A percentile compares a stretch with the other conserved stretches of the same genome.
phyloP scores from a whole-genome alignment of 2,113 vertebrate species.

The Chionis minor region DNA sequence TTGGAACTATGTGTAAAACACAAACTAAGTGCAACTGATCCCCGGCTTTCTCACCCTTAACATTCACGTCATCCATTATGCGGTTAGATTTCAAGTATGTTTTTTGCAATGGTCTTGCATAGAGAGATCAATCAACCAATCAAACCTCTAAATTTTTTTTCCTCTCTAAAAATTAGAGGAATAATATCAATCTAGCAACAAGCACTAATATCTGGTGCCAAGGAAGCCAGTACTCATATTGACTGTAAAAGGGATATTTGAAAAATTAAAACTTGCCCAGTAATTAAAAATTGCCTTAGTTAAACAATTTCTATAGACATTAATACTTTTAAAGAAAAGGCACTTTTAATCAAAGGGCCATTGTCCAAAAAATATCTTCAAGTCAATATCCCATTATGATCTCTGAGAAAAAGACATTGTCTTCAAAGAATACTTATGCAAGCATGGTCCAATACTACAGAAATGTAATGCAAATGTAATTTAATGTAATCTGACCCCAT shows the following conservation, averaged over 20 bases:
- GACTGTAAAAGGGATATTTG: background rate
- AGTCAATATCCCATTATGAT: background rate
- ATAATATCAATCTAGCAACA: background rate
- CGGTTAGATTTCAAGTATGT: fast-evolving
- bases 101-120: background rate
- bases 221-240: background rate
- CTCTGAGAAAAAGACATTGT: background rate
- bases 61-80: background rate
- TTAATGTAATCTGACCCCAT: background rate
- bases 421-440: background rate
- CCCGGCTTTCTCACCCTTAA: background rate
- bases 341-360: background rate
- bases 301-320: background rate
- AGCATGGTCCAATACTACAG: background rate
- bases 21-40: background rate
- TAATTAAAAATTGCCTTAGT: background rate
- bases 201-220: background rate
- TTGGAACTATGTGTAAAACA: background rate
- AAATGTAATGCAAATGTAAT: background rate
- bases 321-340: background rate
- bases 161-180: background rate
- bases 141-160: background rate
- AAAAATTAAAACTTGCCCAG: background rate
- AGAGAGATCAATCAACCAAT: background rate
- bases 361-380: background rate